Evolutionary conservation across 2,888 invertebrate genomes (phyloP), one percentile per base, ranked within the genome.

Genomic region (Pristionchus exspectatus): DNA sequence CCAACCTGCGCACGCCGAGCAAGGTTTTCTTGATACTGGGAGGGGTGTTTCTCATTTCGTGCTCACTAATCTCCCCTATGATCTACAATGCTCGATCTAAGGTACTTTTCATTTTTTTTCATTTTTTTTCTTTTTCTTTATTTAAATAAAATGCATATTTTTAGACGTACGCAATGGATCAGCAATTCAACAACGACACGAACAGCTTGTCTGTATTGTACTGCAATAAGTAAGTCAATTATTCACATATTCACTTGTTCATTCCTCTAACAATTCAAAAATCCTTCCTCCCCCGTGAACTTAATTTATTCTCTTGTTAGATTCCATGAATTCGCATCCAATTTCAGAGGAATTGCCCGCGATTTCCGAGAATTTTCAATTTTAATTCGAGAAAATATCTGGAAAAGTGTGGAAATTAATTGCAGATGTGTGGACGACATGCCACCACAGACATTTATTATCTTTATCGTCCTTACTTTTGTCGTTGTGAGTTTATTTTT

Each of bases 21-120:
- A 91, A 90, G 21, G 93, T 93, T 0, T 92, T 90, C 90, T 33
- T 88, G 16, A 90, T 92, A 38, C 90, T 93, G 21, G 90, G 91
- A 2, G 89, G 63, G 18, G 92, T 92, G 91, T 92, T 93, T 72
- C 27, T 90, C 27, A 90, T 92, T 12, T 92, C 93, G 4, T 93
- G 92, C 63, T 85, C 88, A 16, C 91, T 93, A 91, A 90, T 93
- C 44, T 90, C 91, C 4, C 93, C 93, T 38, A 93, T 93, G 54
- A 88, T 92, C 27, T 81, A 92, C 50, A 92, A 91, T 88, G 93
- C 93, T 72, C 92, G 92, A 81, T 93, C 93, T 14, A 93, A 93
- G 90, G 93, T 92, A 24, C 12, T 16, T 10, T 38, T 69, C 4
- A 18, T 50, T 14, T 9, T 14, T 77, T 18, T 24, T 44, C 3